phyloP scores from a whole-genome alignment of 2,113 vertebrate species.

The Mesoclemmys tuberculata region DNA sequence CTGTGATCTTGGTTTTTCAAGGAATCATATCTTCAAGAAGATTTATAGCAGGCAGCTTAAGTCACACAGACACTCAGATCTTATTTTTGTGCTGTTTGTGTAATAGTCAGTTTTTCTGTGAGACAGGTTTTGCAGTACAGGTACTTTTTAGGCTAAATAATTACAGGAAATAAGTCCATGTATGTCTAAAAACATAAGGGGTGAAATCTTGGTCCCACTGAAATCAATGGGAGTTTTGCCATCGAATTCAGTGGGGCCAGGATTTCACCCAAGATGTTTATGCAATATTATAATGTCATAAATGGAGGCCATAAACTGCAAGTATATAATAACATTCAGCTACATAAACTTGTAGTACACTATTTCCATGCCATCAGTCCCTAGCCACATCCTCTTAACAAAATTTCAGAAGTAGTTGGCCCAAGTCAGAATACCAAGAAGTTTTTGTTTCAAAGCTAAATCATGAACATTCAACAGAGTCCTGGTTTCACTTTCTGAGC shows the following conservation, averaged over 20 bases:
- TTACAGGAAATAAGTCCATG: not conserved
- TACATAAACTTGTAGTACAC: not conserved
- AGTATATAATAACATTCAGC: not conserved
- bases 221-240: not conserved
- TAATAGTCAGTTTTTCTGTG: not conserved
- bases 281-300: not conserved
- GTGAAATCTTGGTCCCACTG: not conserved
- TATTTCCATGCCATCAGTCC: not conserved
- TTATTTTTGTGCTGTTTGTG: not conserved
- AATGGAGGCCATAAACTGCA: not conserved
- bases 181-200: not conserved
- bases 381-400: not conserved
- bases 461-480: not conserved
- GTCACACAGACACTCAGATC: slow-evolving; percentile 56
- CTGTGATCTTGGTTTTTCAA: slow-evolving; percentile 44
- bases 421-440: not conserved
- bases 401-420: not conserved
- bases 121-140: not conserved
- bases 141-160: not conserved
- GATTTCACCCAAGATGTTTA: slow-evolving; percentile 29
- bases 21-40: slow-evolving; percentile 59
- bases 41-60: slow-evolving; percentile 64
- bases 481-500: not conserved
- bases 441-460: not conserved
- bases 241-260: not conserved